Evolutionary conservation across 2,113 vertebrate genomes (phyloP).

Genomic region (Erythrolamprus reginae): DNA sequence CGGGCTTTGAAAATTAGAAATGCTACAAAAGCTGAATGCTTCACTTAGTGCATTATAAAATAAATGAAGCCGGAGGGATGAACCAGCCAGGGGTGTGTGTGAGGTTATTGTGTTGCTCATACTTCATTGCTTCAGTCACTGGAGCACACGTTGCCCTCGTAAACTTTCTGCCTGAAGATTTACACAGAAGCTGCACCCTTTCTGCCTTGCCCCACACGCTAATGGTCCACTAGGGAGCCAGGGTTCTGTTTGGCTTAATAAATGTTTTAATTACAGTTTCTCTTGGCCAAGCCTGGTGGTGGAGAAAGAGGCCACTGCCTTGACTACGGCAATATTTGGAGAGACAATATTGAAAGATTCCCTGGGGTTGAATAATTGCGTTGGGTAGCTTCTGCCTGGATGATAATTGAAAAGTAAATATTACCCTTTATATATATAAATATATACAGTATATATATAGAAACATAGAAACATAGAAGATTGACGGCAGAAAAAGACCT

Average conservation of each 20-base stretch:
- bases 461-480: too few relatives aligned
- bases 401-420: neutral
- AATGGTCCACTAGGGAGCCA: constrained; percentile 16
- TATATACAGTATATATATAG: too few relatives aligned
- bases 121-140: neutral
- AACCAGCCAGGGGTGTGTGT: neutral
- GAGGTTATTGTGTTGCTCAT: neutral
- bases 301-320: constrained; percentile 24
- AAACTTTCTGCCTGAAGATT: neutral
- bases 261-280: constrained; percentile 39
- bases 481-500: too few relatives aligned
- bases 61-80: neutral
- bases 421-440: constrained; percentile 4
- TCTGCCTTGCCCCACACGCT: neutral
- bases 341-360: neutral
- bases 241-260: constrained; percentile 36
- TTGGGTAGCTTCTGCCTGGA: neutral
- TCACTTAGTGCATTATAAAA: constrained; percentile 18
- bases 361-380: neutral
- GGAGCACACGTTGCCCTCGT: neutral
- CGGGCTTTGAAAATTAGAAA: constrained; percentile 11
- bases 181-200: constrained; percentile 11
- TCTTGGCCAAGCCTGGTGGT: constrained; percentile 29
- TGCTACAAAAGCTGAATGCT: constrained; percentile 22
- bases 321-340: constrained; percentile 30